A percentile compares a stretch with the other conserved stretches of the same genome.
These are phyloP conservation scores for Hirtodrosophila alboralis DNA, from an alignment of 2,888 invertebrate genomes.

Conservation along the genomic window DNA sequence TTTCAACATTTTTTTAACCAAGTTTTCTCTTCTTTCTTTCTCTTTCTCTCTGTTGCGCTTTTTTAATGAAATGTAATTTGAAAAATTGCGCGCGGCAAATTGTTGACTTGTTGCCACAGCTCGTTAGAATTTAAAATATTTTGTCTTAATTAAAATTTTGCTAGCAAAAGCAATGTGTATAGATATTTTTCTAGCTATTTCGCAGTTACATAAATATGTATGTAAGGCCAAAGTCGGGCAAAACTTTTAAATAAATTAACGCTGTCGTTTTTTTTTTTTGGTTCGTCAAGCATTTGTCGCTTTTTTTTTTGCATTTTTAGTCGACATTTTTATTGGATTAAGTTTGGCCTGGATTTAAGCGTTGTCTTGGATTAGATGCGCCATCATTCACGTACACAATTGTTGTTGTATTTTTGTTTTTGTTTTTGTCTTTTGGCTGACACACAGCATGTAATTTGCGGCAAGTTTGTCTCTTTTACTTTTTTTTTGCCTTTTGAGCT, in stretches of 20 bases:
- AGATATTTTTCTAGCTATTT: constrained; percentile 9
- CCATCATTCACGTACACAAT: constrained; percentile 58
- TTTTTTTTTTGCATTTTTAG: constrained; percentile 72
- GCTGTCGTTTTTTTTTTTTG: constrained; percentile 67
- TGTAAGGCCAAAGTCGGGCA: constrained; percentile 60
- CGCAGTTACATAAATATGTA: too few relatives aligned
- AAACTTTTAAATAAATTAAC: constrained; percentile 69
- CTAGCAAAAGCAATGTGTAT: too few relatives aligned
- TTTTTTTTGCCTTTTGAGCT: constrained; percentile 28
- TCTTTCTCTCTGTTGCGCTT: constrained; percentile 37
- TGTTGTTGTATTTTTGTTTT: constrained; percentile 10
- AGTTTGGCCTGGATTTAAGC: constrained; percentile 70
- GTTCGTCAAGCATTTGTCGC: constrained; percentile 74
- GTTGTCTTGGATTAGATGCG: constrained; percentile 59
- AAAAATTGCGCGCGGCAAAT: constrained; percentile 74
- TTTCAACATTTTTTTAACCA: constrained; percentile 28
- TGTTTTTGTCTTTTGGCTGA: constrained; percentile 25
- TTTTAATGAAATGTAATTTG: constrained; percentile 77
- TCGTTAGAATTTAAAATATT: constrained; percentile 71
- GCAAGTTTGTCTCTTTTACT: constrained; percentile 47
- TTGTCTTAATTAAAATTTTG: constrained; percentile 75
- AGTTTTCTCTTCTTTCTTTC: constrained; percentile 17
- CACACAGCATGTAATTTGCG: constrained; percentile 71
- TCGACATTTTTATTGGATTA: constrained; percentile 77
- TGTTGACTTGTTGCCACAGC: constrained; percentile 55